Percentiles rank a stretch among this genome's conserved stretches.
Conservation (phyloP, 1,140 invertebrate species). For the Drosophila novamexicana region DNA sequence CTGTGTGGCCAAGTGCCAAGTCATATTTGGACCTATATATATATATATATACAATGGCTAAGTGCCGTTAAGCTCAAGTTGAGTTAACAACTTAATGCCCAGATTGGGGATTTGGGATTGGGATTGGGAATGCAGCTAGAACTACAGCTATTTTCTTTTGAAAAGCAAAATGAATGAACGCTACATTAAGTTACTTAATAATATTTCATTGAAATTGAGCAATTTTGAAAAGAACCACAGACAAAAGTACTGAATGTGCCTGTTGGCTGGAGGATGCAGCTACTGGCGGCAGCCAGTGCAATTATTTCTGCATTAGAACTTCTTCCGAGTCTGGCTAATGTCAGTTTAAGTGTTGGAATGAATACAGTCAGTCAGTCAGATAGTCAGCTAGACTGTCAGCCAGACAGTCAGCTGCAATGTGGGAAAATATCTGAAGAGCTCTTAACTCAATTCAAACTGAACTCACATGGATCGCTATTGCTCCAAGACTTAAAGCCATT, state of each 20-base stretch:
- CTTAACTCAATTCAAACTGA: constrained; percentile 10
- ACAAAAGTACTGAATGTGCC: constrained; percentile 19
- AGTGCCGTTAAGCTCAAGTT: constrained; percentile 31
- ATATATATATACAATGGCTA: constrained; percentile 6
- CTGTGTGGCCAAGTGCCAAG: constrained; percentile 19
- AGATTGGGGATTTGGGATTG: constrained; percentile 16
- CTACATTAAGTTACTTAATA: constrained; percentile 82
- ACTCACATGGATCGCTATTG: constrained; percentile 34
- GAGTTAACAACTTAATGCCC: constrained; percentile 30
- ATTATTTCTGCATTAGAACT: constrained; percentile 80
- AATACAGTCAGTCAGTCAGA: constrained; percentile 36
- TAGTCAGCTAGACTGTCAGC: constrained; percentile 4
- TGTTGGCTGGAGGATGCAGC: constrained; percentile 18
- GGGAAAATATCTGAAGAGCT: constrained; percentile 28
- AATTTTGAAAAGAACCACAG: constrained; percentile 56
- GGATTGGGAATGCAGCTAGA: constrained; percentile 22
- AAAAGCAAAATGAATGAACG: constrained; percentile 74
- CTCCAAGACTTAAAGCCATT: constrained; percentile 40
- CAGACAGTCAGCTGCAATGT: constrained; percentile 37
- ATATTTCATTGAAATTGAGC: constrained; percentile 81
- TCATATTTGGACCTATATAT: constrained; percentile 6
- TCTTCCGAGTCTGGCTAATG: constrained; percentile 60
- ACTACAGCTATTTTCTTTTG: constrained; percentile 59
- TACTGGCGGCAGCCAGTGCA: constrained; percentile 65
- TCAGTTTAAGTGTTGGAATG: constrained; percentile 78